Evolutionary conservation across 2,797 vertebrate species (phyloP).

Genomic region (Fratercula arctica): DNA sequence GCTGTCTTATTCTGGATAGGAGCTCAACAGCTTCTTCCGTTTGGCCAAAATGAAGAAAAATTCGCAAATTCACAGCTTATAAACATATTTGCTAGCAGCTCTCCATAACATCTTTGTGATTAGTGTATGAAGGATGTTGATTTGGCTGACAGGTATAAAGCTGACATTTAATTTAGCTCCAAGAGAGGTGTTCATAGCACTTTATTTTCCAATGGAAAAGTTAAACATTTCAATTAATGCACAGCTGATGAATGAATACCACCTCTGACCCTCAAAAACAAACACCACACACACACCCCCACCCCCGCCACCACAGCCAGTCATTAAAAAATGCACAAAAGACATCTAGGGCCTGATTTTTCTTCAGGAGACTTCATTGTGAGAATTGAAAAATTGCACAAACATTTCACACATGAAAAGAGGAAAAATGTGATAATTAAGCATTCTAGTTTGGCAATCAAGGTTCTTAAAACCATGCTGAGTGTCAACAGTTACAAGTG

Average conservation of each 20-base stretch:
- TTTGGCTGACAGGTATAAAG: background rate
- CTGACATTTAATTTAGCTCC: background rate
- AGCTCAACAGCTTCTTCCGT: background rate
- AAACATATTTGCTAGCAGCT: background rate
- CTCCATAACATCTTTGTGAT: background rate
- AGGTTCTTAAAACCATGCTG: background rate
- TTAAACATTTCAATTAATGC: background rate
- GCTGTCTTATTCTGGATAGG: background rate
- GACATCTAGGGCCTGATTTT: background rate
- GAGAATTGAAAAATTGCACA: background rate
- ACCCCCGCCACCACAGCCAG: background rate
- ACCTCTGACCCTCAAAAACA: background rate
- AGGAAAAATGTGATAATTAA: constrained; percentile 4
- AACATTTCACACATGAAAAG: background rate
- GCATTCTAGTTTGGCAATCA: background rate
- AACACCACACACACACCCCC: background rate
- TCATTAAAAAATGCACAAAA: background rate
- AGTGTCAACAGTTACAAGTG: background rate
- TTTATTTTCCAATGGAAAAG: background rate
- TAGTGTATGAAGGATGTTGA: background rate
- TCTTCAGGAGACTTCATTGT: background rate
- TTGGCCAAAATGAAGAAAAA: background rate
- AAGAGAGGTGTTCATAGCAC: background rate
- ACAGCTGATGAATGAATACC: background rate
- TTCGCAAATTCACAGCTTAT: background rate